Percentiles rank a stretch among this genome's conserved stretches.
These are phyloP conservation scores for Pedetes capensis DNA, from an alignment of 2,113 vertebrate species.

Conservation along the genomic window DNA sequence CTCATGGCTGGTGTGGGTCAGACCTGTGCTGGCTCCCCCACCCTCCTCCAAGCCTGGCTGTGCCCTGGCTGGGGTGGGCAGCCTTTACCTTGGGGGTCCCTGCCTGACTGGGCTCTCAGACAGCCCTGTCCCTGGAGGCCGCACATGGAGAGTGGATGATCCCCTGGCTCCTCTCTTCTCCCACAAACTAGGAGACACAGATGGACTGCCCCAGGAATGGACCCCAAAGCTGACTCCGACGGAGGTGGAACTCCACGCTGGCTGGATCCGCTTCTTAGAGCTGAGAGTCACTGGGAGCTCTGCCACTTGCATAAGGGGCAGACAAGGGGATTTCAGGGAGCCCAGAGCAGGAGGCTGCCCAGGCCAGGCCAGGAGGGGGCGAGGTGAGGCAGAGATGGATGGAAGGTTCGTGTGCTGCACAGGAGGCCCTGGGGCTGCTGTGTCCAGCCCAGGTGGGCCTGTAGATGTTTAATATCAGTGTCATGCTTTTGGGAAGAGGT, in stretches of 20 bases:
- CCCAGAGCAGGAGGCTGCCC: background rate
- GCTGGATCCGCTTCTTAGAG: background rate
- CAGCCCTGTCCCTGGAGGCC: background rate
- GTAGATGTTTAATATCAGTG: constrained; percentile 64
- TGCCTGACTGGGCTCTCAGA: background rate
- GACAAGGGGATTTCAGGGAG: background rate
- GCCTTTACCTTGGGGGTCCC: too few species aligned
- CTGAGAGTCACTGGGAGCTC: background rate
- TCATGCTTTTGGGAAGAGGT: constrained; percentile 71
- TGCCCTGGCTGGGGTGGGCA: background rate
- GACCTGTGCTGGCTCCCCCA: too few species aligned
- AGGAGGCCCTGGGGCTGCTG: background rate
- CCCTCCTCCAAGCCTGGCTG: background rate
- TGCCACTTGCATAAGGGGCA: background rate
- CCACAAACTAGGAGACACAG: background rate
- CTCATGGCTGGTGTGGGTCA: background rate
- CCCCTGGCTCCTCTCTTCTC: background rate
- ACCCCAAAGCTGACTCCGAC: background rate
- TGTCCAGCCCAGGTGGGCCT: background rate
- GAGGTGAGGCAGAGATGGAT: background rate
- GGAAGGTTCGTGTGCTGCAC: background rate
- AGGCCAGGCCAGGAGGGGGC: background rate
- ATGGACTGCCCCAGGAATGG: background rate
- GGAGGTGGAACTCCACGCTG: background rate
- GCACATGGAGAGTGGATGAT: background rate